Base-by-base conservation (phyloP, 2,797 vertebrate genomes). In the Vultur gryphus region DNA sequence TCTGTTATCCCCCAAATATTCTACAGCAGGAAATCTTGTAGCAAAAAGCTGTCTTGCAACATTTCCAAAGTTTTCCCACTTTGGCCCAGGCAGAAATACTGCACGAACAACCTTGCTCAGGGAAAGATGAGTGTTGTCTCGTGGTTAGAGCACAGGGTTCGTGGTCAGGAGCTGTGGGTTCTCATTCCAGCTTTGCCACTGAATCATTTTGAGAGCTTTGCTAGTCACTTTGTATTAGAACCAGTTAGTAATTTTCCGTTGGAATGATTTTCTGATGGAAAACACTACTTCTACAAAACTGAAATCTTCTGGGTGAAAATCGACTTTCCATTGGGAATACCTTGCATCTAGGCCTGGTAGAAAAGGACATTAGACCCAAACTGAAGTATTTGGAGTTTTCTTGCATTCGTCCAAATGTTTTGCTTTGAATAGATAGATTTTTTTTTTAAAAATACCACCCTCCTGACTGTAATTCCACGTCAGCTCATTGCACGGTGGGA, bases 61-160 rank as follows among this genome's bases (percentile, higher is more conserved):
- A 80, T 77, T 49, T 85, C 37, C 86, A 87, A 46, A 94, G 79
- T 85, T 84, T 95, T 93, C 84, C 88, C 84, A 70, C 54, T 95
- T 62, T 3, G 2, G 64, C 64, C 64, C 2, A 4, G 31, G 81
- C 78, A 95, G 88, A 92, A 95, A 75, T 39, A 59, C 71, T 84
- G 94, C 85, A 89, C 67, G 80, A 90, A 89, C 51, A 88, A 87
- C 95, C 94, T 92, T 71, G 84, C 93, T 94, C 37, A 91, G 84
- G 95, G 95, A 97, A 96, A 92, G 94, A 96, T 96, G 94, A 95
- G 95, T 96, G 97, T 94, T 94, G 94, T 96, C 94, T 94, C 35
- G 75, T 95, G 96, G 95, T 95, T 66, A 94, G 78, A 90, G 96
- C 90, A 52, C 94, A 97, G 92, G 94, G 93, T 80, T 95, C n/a